A percentile compares a stretch with the other conserved stretches of the same genome.
These are phyloP conservation scores for Andrena marginata DNA, from an alignment of 2,888 invertebrate genomes.

Conservation along the genomic window DNA sequence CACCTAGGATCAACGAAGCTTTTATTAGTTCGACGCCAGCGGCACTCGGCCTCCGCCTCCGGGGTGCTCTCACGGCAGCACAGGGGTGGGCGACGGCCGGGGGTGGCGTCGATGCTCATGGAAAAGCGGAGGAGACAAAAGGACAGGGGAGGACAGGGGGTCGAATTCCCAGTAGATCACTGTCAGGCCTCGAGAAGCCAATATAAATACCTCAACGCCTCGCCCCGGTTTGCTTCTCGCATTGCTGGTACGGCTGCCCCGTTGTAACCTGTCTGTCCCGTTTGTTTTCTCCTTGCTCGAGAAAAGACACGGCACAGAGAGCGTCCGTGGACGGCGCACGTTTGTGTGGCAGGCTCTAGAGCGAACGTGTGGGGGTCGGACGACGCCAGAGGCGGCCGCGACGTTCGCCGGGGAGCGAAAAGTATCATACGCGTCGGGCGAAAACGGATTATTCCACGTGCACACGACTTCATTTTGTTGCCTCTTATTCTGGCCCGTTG, in stretches of 20 bases:
- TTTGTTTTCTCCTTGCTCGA: constrained; percentile 65
- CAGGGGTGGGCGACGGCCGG: constrained; percentile 22
- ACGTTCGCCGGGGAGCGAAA: constrained; percentile 29
- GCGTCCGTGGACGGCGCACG: constrained; percentile 3
- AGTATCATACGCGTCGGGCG: constrained; percentile 66
- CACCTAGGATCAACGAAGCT: constrained; percentile 68
- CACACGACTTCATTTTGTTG: constrained; percentile 57
- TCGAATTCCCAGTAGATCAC: constrained; percentile 84
- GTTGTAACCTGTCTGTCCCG: constrained; percentile 72
- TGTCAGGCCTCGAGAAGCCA: constrained; percentile 84
- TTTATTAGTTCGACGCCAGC: constrained; percentile 80
- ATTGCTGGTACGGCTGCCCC: constrained; percentile 65
- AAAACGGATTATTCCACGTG: constrained; percentile 71
- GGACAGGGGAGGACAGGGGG: constrained; percentile 70
- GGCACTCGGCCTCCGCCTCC: constrained; percentile 31
- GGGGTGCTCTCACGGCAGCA: constrained; percentile 21
- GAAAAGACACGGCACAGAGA: constrained; percentile 11
- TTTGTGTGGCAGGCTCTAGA: neutral
- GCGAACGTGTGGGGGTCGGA: neutral
- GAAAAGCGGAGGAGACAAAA: constrained; percentile 66
- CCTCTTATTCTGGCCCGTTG: constrained; percentile 46
- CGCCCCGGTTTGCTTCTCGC: constrained; percentile 72
- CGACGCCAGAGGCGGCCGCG: constrained; percentile 6
- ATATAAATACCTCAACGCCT: constrained; percentile 84
- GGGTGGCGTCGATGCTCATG: constrained; percentile 49